Conservation (phyloP, 2,797 vertebrate genomes). For the Clangula hyemalis region DNA sequence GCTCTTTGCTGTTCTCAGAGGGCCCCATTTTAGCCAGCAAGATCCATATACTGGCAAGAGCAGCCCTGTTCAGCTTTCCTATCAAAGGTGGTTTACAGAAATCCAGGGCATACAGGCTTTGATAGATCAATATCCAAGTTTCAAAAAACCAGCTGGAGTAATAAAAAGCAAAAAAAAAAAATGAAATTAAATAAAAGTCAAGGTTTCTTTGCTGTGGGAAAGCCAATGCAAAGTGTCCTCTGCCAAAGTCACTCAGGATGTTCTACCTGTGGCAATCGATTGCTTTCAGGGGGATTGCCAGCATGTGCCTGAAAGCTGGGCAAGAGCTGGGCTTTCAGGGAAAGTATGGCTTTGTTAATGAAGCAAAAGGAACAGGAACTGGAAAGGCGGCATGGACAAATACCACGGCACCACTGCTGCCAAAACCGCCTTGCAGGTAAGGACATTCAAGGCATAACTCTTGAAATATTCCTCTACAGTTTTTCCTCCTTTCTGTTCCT, state of each 20-base stretch:
- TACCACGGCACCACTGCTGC: not conserved
- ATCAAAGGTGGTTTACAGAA: not conserved
- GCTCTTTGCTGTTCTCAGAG: not conserved
- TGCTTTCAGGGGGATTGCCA: not conserved
- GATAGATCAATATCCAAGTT: not conserved
- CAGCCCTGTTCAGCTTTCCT: not conserved
- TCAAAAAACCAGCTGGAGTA: not conserved
- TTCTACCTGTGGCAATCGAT: not conserved
- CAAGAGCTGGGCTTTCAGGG: not conserved
- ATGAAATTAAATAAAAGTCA: too few species aligned
- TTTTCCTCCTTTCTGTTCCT: not conserved
- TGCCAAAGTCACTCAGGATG: not conserved
- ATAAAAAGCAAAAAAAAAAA: not conserved
- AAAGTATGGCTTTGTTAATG: not conserved
- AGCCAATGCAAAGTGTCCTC: fast-evolving
- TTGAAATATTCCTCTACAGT: not conserved
- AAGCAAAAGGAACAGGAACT: not conserved
- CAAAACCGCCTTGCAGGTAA: not conserved
- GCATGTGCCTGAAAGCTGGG: not conserved
- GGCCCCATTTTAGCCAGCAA: not conserved
- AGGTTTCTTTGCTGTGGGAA: not conserved
- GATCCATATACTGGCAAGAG: not conserved
- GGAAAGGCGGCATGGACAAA: not conserved
- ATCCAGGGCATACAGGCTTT: not conserved
- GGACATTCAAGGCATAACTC: not conserved